Evolutionary conservation across 1,140 invertebrate genomes (phyloP).

Genomic region (Armadillidium nasatum): DNA sequence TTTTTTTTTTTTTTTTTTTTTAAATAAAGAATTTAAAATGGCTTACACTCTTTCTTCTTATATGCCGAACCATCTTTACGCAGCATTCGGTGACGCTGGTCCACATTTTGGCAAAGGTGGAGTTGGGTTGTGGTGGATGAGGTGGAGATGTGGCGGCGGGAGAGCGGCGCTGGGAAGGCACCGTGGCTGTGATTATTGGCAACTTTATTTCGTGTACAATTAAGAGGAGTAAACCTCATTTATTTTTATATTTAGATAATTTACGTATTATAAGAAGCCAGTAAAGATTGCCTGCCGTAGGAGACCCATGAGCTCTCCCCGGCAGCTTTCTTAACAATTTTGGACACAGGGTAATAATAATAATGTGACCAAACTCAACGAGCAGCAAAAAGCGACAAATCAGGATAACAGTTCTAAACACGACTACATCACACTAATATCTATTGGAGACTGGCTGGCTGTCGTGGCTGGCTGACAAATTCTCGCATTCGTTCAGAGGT

Average conservation of each 20-base stretch:
- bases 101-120: constrained; percentile 11
- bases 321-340: not conserved
- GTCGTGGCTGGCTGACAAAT: too few species aligned
- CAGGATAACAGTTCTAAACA: not conserved
- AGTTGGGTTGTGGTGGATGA: constrained; percentile 1
- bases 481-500: too few species aligned
- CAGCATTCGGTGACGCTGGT: not conserved
- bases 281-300: not conserved
- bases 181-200: not conserved
- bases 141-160: not conserved
- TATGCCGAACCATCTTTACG: not conserved
- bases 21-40: too few species aligned
- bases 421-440: not conserved
- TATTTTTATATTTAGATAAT: constrained; percentile 1
- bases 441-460: not conserved
- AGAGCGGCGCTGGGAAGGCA: not conserved
- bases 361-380: not conserved
- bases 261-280: not conserved
- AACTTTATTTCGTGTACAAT: not conserved
- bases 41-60: constrained; percentile 10
- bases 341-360: not conserved
- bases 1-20: too few species aligned
- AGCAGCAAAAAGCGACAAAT: too few species aligned
- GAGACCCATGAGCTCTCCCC: not conserved
- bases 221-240: not conserved